Conservation (phyloP, 1,140 invertebrate species). For the Drosophila arizonae region DNA sequence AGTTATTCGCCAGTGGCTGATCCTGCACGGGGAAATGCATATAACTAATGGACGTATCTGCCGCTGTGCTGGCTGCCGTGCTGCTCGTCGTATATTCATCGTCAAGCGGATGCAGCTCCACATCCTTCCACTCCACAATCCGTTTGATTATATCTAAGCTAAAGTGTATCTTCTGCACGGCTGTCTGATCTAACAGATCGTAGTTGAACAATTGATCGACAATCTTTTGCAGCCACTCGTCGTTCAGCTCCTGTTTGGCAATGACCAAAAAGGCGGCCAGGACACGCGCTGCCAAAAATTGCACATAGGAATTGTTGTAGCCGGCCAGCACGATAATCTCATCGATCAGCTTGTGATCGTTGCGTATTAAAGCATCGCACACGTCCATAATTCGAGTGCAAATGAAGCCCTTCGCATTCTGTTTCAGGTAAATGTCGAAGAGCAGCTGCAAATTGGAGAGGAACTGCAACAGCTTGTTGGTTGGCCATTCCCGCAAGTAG, state of each 20-base stretch:
- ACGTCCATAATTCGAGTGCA: conserved; percentile 90
- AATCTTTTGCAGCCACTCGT: conserved; percentile 90
- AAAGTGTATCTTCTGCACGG: conserved; percentile 89
- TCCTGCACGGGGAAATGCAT: conserved; percentile 75
- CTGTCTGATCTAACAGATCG: conserved; percentile 84
- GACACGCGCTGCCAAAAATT: conserved; percentile 90
- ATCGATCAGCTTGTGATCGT: conserved; percentile 91
- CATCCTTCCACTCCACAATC: conserved; percentile 93
- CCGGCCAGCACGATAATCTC: conserved; percentile 91
- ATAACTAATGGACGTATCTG: conserved; percentile 62
- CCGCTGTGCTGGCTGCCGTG: conserved; percentile 16
- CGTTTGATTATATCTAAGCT: conserved; percentile 92
- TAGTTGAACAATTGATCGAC: conserved; percentile 86
- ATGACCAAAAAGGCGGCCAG: conserved; percentile 92
- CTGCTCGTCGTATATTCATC: conserved; percentile 83
- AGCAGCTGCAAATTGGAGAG: conserved; percentile 91
- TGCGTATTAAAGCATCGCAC: conserved; percentile 90
- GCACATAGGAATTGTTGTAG: conserved; percentile 90
- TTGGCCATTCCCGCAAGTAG: conserved; percentile 87
- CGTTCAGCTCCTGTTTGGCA: conserved; percentile 90
- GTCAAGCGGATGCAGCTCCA: conserved; percentile 91
- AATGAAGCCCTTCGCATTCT: conserved; percentile 90
- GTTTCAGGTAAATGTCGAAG: conserved; percentile 92
- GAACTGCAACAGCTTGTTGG: conserved; percentile 89
- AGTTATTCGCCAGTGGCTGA: conserved; percentile 74